Evolutionary conservation across 2,113 vertebrate species (phyloP).

Genomic region (Eonycteris spelaea): DNA sequence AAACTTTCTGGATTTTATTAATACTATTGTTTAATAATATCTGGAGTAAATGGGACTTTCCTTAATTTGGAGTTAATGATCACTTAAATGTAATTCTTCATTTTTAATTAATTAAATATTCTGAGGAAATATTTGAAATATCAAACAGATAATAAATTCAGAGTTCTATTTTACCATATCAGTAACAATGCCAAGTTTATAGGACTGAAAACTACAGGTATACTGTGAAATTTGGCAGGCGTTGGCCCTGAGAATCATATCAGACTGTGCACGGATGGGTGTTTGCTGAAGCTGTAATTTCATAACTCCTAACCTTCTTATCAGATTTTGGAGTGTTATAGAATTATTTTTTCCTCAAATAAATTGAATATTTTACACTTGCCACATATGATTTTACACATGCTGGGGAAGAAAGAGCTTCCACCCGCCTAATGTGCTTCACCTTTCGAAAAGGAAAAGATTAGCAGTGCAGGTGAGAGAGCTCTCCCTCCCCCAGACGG

Average conservation of each 20-base stretch:
- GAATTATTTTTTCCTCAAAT: slow-evolving; percentile 8
- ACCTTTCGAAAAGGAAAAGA: not conserved
- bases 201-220: not conserved
- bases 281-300: not conserved
- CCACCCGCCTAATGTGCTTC: not conserved
- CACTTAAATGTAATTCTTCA: not conserved
- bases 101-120: not conserved
- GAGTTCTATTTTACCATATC: not conserved
- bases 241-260: not conserved
- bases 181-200: not conserved
- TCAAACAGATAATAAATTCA: not conserved
- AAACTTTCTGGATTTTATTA: not conserved
- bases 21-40: not conserved
- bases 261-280: not conserved
- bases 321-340: not conserved
- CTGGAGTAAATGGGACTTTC: not conserved
- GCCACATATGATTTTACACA: not conserved
- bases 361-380: not conserved
- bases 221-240: not conserved
- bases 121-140: not conserved
- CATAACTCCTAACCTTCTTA: not conserved
- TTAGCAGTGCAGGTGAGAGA: not conserved
- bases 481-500: not conserved
- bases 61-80: not conserved
- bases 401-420: not conserved